Evolutionary conservation across 2,888 invertebrate genomes (phyloP).

Genomic region (Tenthredo amoena): DNA sequence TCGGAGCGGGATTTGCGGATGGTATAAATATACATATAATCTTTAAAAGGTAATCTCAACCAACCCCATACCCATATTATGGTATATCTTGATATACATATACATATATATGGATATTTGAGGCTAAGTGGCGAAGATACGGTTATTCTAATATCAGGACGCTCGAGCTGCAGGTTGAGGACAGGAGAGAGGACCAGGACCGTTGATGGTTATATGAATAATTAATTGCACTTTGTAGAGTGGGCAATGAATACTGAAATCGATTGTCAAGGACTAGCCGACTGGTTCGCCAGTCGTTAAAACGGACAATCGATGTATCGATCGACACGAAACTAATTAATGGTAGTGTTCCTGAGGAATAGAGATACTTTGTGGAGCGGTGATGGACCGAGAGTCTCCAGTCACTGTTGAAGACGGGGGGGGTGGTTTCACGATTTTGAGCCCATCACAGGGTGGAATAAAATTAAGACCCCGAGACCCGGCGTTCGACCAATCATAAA

Average conservation of each 20-base stretch:
- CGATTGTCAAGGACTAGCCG: neutral
- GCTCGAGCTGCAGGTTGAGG: neutral
- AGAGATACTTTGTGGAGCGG: neutral
- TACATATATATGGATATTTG: constrained; percentile 11
- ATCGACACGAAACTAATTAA: constrained; percentile 15
- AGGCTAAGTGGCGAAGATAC: constrained; percentile 12
- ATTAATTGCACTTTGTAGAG: constrained; percentile 44
- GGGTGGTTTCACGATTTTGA: neutral
- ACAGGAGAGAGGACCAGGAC: neutral
- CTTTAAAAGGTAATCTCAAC: neutral
- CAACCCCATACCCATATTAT: neutral
- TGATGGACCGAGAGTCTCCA: neutral
- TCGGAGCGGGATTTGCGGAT: neutral
- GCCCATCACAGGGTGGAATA: neutral
- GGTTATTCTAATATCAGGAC: constrained; percentile 30
- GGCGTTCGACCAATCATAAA: neutral
- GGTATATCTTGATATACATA: neutral
- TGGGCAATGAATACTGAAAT: constrained; percentile 45
- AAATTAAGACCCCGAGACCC: neutral
- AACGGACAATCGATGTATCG: constrained; percentile 21
- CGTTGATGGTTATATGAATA: constrained; percentile 34
- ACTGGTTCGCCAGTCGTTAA: constrained; percentile 10
- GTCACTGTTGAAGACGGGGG: neutral
- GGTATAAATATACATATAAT: constrained; percentile 20
- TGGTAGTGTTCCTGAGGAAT: neutral